Conservation (phyloP, 2,797 vertebrate species). For the Rousettus madagascariensis region DNA sequence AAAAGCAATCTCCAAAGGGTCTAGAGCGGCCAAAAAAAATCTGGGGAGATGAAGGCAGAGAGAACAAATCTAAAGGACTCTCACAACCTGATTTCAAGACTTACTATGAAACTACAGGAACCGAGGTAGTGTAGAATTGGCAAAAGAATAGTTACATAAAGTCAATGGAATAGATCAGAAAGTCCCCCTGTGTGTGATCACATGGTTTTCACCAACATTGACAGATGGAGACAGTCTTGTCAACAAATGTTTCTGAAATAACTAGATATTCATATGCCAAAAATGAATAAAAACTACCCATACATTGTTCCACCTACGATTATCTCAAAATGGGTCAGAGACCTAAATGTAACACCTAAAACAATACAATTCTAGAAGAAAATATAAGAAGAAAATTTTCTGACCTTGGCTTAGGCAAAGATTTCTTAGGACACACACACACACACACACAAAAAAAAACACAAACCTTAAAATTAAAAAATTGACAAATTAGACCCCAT, state of each 20-base stretch:
- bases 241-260: not conserved
- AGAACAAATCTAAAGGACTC: not conserved
- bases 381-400: not conserved
- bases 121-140: not conserved
- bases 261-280: not conserved
- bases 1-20: not conserved
- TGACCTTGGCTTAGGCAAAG: not conserved
- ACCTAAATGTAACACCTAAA: not conserved
- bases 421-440: slow-evolving; percentile 5
- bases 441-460: not conserved
- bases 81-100: not conserved
- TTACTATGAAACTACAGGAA: not conserved
- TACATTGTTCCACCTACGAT: not conserved
- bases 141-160: not conserved
- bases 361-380: not conserved
- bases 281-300: not conserved
- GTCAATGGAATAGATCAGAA: not conserved
- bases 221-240: not conserved
- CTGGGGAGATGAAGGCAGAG: not conserved
- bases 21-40: not conserved
- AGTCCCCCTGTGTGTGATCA: not conserved
- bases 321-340: not conserved
- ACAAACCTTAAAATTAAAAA: not conserved
- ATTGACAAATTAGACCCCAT: not conserved
- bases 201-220: not conserved